These are phyloP conservation scores for Drosophila rufa DNA, from an alignment of 1,140 invertebrate species.

Conservation along the genomic window DNA sequence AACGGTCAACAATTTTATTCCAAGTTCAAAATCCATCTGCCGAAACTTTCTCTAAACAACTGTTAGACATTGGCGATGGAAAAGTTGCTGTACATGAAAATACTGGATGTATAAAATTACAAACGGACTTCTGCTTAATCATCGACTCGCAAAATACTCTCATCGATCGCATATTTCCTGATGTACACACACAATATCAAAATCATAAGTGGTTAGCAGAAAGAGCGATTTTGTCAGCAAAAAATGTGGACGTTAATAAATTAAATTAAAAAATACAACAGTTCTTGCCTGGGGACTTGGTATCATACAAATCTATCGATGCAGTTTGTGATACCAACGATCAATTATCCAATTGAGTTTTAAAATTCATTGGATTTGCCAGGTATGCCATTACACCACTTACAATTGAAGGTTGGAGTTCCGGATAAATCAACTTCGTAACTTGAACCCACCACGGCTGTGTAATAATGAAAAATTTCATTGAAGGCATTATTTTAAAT, in stretches of 20 bases:
- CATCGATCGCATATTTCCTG: too few relatives aligned
- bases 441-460: too few relatives aligned
- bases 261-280: too few relatives aligned
- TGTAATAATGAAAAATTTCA: too few relatives aligned
- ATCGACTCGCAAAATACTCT: neutral
- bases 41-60: constrained; percentile 12
- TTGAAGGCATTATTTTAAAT: neutral
- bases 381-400: too few relatives aligned
- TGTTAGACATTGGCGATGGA: constrained; percentile 6
- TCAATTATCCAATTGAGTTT: too few relatives aligned
- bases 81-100: constrained; percentile 2
- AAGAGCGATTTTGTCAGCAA: too few relatives aligned
- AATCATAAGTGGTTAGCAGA: neutral
- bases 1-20: neutral
- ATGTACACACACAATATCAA: constrained; percentile 5
- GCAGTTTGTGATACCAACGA: neutral
- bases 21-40: neutral
- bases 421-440: too few relatives aligned
- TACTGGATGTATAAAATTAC: constrained; percentile 9
- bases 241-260: too few relatives aligned
- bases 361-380: too few relatives aligned
- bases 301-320: too few relatives aligned
- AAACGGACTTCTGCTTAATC: constrained; percentile 8
- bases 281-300: too few relatives aligned
- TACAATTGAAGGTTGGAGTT: neutral